A percentile compares a stretch with the other conserved stretches of the same genome.
phyloP scores from a whole-genome alignment of 2,888 invertebrate genomes.

The Cordilura impudica region DNA sequence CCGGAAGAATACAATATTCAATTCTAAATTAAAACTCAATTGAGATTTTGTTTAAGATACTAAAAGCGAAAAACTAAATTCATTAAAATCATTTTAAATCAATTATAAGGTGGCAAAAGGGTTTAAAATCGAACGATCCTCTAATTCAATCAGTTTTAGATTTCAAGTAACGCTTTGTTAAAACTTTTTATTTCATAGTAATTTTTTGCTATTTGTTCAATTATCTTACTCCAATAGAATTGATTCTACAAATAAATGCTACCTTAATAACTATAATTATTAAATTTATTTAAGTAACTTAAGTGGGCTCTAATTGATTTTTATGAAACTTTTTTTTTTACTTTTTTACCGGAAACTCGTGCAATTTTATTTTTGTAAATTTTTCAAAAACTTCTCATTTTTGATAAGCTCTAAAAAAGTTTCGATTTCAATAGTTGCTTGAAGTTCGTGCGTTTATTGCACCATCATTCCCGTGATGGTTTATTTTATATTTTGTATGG shows the following conservation, averaged over 20 bases:
- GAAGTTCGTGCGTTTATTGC: slow-evolving; percentile 4
- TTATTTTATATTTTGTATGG: slow-evolving; percentile 34
- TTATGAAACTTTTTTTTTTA: not conserved
- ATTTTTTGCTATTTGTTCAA: too few species aligned
- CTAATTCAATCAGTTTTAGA: too few species aligned
- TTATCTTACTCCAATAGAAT: too few species aligned
- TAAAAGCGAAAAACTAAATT: too few species aligned
- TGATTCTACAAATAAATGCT: not conserved
- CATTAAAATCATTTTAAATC: too few species aligned
- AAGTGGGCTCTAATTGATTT: not conserved
- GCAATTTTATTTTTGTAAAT: slow-evolving; percentile 8
- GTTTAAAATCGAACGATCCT: too few species aligned
- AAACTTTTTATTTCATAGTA: too few species aligned
- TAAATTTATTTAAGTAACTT: not conserved
- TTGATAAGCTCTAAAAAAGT: slow-evolving; percentile 21
- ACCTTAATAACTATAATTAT: not conserved
- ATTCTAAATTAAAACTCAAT: too few species aligned
- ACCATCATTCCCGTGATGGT: not conserved
- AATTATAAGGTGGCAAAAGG: too few species aligned
- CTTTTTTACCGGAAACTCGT: slow-evolving; percentile 27
- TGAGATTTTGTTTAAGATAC: too few species aligned
- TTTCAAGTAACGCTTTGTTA: too few species aligned
- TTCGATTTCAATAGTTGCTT: slow-evolving; percentile 13
- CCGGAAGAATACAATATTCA: too few species aligned
- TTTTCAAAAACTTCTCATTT: not conserved